Percentiles rank a stretch among this genome's conserved stretches.
Conservation (phyloP, 2,113 vertebrate genomes). For the Nanger granti region DNA sequence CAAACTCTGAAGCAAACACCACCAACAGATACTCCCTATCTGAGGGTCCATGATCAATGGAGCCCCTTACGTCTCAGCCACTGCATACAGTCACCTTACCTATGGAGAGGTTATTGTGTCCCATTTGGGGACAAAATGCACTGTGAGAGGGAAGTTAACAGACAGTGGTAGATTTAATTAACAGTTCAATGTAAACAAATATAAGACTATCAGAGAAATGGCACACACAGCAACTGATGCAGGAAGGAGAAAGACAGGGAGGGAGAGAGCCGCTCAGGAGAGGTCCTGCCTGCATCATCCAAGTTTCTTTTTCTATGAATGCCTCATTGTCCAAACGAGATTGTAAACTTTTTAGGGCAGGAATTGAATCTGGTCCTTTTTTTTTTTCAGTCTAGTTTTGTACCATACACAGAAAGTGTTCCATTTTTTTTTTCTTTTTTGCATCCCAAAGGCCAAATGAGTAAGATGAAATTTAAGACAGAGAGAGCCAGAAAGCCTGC, state of each 20-base stretch:
- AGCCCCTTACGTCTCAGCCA: accelerated
- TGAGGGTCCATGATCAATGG: accelerated
- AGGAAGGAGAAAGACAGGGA: not conserved
- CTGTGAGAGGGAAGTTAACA: not conserved
- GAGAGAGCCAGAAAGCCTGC: not conserved
- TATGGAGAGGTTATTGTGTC: accelerated
- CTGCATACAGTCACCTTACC: accelerated
- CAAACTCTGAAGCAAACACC: not conserved
- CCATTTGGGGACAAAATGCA: accelerated
- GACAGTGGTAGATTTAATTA: accelerated
- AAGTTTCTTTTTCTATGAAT: not conserved
- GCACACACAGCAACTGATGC: accelerated
- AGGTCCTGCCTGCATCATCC: accelerated
- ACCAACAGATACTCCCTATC: accelerated
- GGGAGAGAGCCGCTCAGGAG: not conserved
- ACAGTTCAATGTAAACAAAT: accelerated
- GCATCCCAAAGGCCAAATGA: not conserved
- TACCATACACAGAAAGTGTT: not conserved
- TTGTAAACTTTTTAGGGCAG: not conserved
- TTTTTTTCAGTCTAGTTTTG: not conserved
- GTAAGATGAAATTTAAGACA: not conserved
- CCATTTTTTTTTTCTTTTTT: not conserved
- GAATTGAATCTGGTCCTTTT: not conserved
- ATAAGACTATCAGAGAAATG: accelerated
- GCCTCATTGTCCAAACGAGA: not conserved